phyloP scores from a whole-genome alignment of 2,888 invertebrate genomes.

The Orthosia cruda region DNA sequence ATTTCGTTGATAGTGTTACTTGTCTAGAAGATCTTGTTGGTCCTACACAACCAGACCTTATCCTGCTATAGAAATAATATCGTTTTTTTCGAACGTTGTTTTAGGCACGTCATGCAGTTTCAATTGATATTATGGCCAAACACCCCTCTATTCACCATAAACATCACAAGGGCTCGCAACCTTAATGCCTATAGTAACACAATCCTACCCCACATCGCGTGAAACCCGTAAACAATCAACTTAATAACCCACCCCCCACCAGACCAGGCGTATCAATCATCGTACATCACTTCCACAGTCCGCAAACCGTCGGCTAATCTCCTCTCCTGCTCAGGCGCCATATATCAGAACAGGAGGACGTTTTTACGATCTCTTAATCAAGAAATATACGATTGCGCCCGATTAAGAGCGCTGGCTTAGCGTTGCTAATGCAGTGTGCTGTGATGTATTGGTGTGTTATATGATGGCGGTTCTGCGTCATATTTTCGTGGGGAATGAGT shows the following conservation, averaged over 20 bases:
- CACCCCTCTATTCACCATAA: not conserved
- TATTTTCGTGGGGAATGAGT: slow-evolving; percentile 25
- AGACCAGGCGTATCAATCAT: slow-evolving; percentile 65
- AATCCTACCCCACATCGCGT: slow-evolving; percentile 8
- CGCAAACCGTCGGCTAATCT: slow-evolving; percentile 79
- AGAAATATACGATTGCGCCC: slow-evolving; percentile 89
- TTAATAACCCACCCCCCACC: slow-evolving; percentile 53
- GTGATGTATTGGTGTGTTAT: slow-evolving; percentile 74
- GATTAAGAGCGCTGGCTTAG: slow-evolving; percentile 86
- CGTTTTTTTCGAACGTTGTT: too few relatives aligned
- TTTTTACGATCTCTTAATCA: slow-evolving; percentile 89
- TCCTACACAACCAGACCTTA: too few relatives aligned
- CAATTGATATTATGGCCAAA: not conserved
- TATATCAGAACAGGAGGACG: slow-evolving; percentile 88
- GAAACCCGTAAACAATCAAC: slow-evolving; percentile 61
- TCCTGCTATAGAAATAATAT: too few relatives aligned
- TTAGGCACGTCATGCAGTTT: not conserved
- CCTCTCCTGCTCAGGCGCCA: slow-evolving; percentile 78
- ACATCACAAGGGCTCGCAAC: not conserved
- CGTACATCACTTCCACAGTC: slow-evolving; percentile 66
- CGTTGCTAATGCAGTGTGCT: slow-evolving; percentile 87
- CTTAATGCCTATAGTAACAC: not conserved
- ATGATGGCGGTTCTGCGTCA: slow-evolving; percentile 28
- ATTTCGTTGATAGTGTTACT: too few relatives aligned
- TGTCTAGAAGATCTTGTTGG: too few relatives aligned